phyloP scores from a whole-genome alignment of 2,797 vertebrate species.

The Pangasius macronema region DNA sequence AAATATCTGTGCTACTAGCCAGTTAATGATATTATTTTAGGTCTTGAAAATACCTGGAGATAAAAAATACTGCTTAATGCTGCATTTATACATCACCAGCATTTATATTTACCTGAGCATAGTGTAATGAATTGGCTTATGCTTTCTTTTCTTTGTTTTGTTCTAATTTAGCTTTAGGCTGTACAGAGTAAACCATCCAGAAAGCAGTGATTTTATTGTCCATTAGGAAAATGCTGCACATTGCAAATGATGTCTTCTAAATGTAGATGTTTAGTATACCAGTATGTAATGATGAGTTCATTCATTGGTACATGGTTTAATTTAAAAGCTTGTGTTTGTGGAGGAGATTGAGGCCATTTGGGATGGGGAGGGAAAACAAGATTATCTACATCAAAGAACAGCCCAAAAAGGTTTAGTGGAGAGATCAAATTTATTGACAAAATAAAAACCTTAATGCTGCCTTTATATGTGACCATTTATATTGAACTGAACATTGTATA shows the following conservation, averaged over 20 bases:
- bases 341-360: not conserved
- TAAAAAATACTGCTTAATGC: not conserved
- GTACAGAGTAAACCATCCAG: not conserved
- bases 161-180: not conserved
- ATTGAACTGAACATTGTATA: not conserved
- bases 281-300: slow-evolving; percentile 27
- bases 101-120: not conserved
- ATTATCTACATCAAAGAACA: slow-evolving; percentile 9
- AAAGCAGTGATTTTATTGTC: slow-evolving; percentile 62
- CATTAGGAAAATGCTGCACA: slow-evolving; percentile 76
- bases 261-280: slow-evolving; percentile 60
- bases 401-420: not conserved
- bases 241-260: slow-evolving; percentile 70
- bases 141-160: not conserved
- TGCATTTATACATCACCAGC: not conserved
- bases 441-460: not conserved
- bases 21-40: not conserved
- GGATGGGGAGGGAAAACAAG: not conserved
- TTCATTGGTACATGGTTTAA: slow-evolving; percentile 55
- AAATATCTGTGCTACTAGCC: not conserved
- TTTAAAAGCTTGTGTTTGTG: slow-evolving; percentile 63
- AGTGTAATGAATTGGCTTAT: not conserved
- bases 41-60: not conserved
- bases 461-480: not conserved
- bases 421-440: not conserved